phyloP scores from a whole-genome alignment of 2,888 invertebrate species.

The Coenonympha glycerion region DNA sequence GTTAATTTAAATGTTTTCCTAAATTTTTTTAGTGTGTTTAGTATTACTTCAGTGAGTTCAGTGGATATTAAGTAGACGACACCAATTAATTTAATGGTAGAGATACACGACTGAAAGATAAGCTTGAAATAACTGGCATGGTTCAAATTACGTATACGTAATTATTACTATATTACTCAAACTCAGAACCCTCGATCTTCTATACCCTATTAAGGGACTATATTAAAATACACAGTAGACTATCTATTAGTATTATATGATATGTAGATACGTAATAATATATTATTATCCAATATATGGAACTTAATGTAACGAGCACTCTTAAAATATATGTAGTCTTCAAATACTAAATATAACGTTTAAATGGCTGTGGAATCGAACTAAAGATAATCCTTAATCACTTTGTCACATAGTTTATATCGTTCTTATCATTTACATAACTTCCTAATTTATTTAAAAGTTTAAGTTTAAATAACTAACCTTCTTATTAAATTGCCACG shows the following conservation, averaged over 20 bases:
- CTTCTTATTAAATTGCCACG: slow-evolving; percentile 49
- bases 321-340: slow-evolving; percentile 50
- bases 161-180: slow-evolving; percentile 27
- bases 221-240: slow-evolving; percentile 14
- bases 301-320: slow-evolving; percentile 38
- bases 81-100: slow-evolving; percentile 29
- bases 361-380: slow-evolving; percentile 75
- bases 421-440: slow-evolving; percentile 39
- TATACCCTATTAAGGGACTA: slow-evolving; percentile 24
- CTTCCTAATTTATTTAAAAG: slow-evolving; percentile 43
- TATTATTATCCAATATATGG: slow-evolving; percentile 7
- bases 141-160: slow-evolving; percentile 53
- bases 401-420: slow-evolving; percentile 48
- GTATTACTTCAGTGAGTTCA: slow-evolving; percentile 21
- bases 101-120: slow-evolving; percentile 21
- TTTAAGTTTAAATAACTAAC: slow-evolving; percentile 31
- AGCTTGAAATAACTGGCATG: slow-evolving; percentile 28
- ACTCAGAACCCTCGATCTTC: slow-evolving; percentile 20
- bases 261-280: slow-evolving; percentile 33
- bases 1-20: slow-evolving; percentile 30
- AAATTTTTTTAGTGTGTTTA: slow-evolving; percentile 23
- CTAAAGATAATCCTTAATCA: slow-evolving; percentile 65
- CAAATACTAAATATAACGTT: slow-evolving; percentile 66
- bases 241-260: slow-evolving; percentile 24
- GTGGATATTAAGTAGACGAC: slow-evolving; percentile 26